Conservation (phyloP, 2,888 invertebrate species). For the Balanococcus diminutus region DNA sequence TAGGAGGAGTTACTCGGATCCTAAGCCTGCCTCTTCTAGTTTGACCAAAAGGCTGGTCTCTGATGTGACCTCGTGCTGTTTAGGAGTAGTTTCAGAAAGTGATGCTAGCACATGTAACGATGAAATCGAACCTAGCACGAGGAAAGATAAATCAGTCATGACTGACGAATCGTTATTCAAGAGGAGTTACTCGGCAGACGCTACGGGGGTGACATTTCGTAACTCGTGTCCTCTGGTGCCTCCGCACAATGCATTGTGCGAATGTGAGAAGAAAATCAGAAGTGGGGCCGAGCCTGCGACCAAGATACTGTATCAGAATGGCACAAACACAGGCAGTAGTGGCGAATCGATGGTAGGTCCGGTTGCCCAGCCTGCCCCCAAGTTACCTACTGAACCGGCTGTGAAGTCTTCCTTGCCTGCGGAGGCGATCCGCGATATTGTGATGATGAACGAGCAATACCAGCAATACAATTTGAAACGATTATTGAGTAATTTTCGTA, state of each 20-base stretch:
- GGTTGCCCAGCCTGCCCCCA: neutral
- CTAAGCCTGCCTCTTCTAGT: neutral
- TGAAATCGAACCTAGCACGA: constrained; percentile 56
- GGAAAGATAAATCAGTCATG: constrained; percentile 39
- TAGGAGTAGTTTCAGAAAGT: neutral
- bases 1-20: constrained; percentile 2
- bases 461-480: constrained; percentile 16
- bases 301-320: constrained; percentile 21
- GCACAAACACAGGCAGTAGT: neutral
- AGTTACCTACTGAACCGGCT: neutral
- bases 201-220: neutral
- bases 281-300: neutral
- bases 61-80: constrained; percentile 44
- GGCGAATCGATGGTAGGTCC: neutral
- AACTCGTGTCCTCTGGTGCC: constrained; percentile 39
- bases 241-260: constrained; percentile 23
- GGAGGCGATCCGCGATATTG: neutral
- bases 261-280: constrained; percentile 46
- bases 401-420: neutral
- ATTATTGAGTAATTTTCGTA: neutral
- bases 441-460: constrained; percentile 45
- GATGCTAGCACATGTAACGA: constrained; percentile 57
- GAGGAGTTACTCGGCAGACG: neutral
- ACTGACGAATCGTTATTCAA: constrained; percentile 22
- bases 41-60: constrained; percentile 1